Conservation (phyloP, 1,140 invertebrate species). For the Brachionus calyciflorus region DNA sequence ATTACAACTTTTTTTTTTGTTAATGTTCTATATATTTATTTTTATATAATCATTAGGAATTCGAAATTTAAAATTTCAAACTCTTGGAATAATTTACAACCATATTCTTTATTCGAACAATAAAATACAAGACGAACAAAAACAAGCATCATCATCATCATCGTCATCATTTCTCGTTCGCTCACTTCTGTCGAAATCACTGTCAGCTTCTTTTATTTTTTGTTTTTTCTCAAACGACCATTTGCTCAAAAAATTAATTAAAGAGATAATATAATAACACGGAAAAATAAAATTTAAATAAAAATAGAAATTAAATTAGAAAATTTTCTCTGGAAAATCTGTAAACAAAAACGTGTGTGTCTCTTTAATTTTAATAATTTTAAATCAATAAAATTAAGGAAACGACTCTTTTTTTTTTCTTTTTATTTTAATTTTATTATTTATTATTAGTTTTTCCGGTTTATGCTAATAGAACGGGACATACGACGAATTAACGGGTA, state of each 20-base stretch:
- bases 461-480: constrained; percentile 34
- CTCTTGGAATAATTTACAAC: too few species aligned
- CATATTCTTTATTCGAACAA: too few species aligned
- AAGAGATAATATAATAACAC: neutral
- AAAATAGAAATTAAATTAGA: constrained; percentile 2
- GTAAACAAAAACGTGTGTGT: neutral
- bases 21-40: too few species aligned
- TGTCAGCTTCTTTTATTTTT: neutral
- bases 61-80: too few species aligned
- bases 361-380: neutral
- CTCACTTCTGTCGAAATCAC: constrained; percentile 4
- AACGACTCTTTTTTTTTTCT: neutral
- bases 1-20: too few species aligned
- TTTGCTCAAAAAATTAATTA: neutral
- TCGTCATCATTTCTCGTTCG: too few species aligned
- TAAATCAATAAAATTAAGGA: neutral
- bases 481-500: constrained; percentile 26
- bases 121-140: too few species aligned
- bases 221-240: neutral
- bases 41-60: too few species aligned
- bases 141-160: too few species aligned
- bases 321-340: neutral
- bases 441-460: too few species aligned
- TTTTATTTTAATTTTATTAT: too few species aligned
- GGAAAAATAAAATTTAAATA: constrained; percentile 7